Percentiles rank a stretch among this genome's conserved stretches.
phyloP scores from a whole-genome alignment of 2,797 vertebrate genomes.

The Sebastes taczanowskii region DNA sequence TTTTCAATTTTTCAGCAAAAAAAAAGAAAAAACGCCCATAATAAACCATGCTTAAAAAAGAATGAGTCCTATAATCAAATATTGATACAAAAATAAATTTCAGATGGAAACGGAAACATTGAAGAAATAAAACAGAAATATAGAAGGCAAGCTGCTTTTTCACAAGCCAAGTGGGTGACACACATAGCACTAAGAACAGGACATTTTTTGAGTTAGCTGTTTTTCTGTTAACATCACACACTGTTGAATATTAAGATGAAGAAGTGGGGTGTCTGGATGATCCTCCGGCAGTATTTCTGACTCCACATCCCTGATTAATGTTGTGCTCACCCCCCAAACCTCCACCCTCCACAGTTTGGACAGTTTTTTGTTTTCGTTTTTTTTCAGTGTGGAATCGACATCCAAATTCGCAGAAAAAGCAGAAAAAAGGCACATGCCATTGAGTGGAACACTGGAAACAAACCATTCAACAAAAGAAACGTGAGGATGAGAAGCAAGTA shows the following conservation, averaged over 20 bases:
- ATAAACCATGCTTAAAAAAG: conserved; percentile 83
- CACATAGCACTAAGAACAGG: conserved; percentile 83
- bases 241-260: conserved; percentile 78
- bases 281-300: conserved; percentile 79
- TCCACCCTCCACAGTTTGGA: conserved; percentile 57
- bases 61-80: conserved; percentile 81
- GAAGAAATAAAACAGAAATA: conserved; percentile 80
- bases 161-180: conserved; percentile 86
- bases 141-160: conserved; percentile 87
- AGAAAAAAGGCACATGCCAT: conserved; percentile 88
- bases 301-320: conserved; percentile 79
- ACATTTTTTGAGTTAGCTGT: conserved; percentile 75
- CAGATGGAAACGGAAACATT: conserved; percentile 80
- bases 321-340: conserved; percentile 72
- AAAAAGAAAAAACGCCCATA: conserved; percentile 60
- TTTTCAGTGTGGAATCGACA: conserved; percentile 74
- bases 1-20: conserved; percentile 82
- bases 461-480: conserved; percentile 67
- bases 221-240: conserved; percentile 80
- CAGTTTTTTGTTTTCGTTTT: conserved; percentile 1
- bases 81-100: conserved; percentile 87
- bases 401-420: conserved; percentile 83
- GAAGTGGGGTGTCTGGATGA: conserved; percentile 76
- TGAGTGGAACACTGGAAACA: conserved; percentile 78
- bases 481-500: conserved; percentile 68